Conservation (phyloP, 2,113 vertebrate species). For the Malurus cyaneus region DNA sequence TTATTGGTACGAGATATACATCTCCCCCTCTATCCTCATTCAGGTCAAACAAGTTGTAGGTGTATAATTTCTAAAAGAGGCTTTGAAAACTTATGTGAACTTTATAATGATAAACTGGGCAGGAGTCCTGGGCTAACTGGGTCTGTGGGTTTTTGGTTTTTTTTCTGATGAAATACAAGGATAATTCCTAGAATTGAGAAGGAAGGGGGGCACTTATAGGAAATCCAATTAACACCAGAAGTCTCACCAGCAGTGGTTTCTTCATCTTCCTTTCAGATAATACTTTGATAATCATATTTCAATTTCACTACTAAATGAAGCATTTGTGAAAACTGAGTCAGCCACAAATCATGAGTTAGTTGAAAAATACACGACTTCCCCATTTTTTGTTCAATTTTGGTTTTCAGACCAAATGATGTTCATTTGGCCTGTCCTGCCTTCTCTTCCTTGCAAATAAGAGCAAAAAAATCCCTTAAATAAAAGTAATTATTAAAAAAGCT, state of each 20-base stretch:
- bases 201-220: neutral
- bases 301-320: neutral
- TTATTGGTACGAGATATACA: neutral
- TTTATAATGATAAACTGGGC: neutral
- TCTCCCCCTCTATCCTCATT: neutral
- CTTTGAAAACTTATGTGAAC: neutral
- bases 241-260: neutral
- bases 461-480: neutral
- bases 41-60: neutral
- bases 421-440: neutral
- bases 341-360: neutral
- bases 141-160: neutral
- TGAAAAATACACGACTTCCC: neutral
- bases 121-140: neutral
- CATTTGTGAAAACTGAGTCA: neutral
- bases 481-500: neutral
- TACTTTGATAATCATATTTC: neutral
- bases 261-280: neutral
- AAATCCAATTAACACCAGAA: neutral
- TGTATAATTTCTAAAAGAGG: neutral
- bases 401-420: neutral
- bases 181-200: neutral
- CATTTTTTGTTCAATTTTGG: neutral
- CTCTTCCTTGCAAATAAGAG: neutral
- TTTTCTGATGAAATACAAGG: neutral